These are phyloP conservation scores for Drymonia ruficornis DNA, from an alignment of 2,888 invertebrate species.

Conservation along the genomic window DNA sequence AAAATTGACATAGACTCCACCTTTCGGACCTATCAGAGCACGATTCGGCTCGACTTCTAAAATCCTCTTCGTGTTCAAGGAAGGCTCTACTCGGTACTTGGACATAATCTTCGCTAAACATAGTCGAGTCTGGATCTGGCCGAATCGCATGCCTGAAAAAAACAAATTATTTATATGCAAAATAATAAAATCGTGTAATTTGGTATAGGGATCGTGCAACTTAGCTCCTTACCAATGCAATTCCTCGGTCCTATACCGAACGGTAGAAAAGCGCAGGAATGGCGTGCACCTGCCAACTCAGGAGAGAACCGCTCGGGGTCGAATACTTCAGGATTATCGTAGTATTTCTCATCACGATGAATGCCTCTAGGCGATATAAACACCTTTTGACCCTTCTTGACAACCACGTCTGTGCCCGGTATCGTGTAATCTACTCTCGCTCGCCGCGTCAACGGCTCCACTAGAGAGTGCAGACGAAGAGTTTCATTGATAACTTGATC, in stretches of 20 bases:
- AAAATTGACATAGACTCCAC: conserved; percentile 3
- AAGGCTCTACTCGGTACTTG: conserved; percentile 8
- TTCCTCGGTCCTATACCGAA: conserved; percentile 72
- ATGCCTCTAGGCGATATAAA: conserved; percentile 59
- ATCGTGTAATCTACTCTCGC: conserved; percentile 57
- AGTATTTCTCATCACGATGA: conserved; percentile 68
- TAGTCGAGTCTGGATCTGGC: conserved; percentile 5
- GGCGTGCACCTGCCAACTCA: conserved; percentile 50
- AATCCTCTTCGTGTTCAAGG: conserved; percentile 5
- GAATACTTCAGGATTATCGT: conserved; percentile 67
- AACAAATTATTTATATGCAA: too few relatives aligned
- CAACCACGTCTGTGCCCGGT: conserved; percentile 55
- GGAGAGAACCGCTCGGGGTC: conserved; percentile 73
- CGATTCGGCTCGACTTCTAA: conserved; percentile 9
- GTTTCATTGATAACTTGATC: conserved; percentile 63
- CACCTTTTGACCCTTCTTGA: conserved; percentile 59
- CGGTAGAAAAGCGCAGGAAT: conserved; percentile 63
- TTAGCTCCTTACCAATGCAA: conserved; percentile 63
- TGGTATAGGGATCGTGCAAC: too few relatives aligned
- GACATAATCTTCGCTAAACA: conserved; percentile 9
- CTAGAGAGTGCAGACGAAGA: conserved; percentile 72
- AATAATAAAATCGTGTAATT: too few relatives aligned
- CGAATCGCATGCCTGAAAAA: conserved; percentile 14
- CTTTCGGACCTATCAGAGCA: conserved; percentile 7
- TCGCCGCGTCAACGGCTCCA: conserved; percentile 59